Base-by-base conservation (phyloP, 2,888 invertebrate species). In the Torymus tubicola region DNA sequence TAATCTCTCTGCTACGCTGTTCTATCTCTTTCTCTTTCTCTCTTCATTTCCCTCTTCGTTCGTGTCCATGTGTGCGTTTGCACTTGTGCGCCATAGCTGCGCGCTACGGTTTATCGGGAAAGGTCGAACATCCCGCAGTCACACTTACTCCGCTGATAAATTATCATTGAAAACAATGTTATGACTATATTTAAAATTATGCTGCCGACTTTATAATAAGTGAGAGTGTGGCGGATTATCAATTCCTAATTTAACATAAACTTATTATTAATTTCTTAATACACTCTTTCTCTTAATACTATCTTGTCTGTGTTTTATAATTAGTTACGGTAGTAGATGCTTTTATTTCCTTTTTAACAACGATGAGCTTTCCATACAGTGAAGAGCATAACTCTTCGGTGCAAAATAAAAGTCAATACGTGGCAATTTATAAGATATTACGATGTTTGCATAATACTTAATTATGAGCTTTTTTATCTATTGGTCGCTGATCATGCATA, bases 61-160 rank as follows among this genome's bases (percentile, higher is more conserved):
- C 31, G 18, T 18, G 16, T 12, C 60, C 8, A 0, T 14, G 13
- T 65, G 31, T 50, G 84, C 78, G 83, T 85, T 79, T 55, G 61
- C 63, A 42, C 31, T 50, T 65, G 18, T 8, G 58, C n/a, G 24
- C 16, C 52, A n/a, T 83, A 85, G 85, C 83, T 83, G 85, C 82
- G 42, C 42, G 42, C 42, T 83, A 86, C 84, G 84, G 85, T 82
- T 88, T 90, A 90, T 90, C 90, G 82, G 81, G 84, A 90, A 89
- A 90, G 89, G 89, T 90, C 90, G 89, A 87, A 89, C 87, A 89
- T 89, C 71, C 55, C 86, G 86, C 87, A 86, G 88, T 87, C 89
- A 88, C 88, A 87, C 86, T 88, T 87, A 87, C 85, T 86, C 83
- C 82, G 73, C 52, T 85, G 89, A 90, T 88, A 88, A 87, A 86